Evolutionary conservation across 2,113 vertebrate genomes (phyloP).

Genomic region (Proteles cristata): DNA sequence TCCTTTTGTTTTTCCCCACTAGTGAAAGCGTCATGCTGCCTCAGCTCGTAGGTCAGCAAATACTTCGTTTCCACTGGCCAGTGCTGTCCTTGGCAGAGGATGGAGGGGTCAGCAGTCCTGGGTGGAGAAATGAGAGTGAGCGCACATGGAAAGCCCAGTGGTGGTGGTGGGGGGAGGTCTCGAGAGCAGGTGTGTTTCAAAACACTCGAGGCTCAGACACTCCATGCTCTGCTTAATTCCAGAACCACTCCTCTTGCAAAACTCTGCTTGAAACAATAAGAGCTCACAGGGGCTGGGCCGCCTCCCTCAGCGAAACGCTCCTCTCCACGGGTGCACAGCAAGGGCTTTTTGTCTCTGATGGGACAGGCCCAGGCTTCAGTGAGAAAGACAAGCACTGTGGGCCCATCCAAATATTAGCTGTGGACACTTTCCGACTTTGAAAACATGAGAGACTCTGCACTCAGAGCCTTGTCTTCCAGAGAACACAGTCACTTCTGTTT

Average conservation of each 20-base stretch:
- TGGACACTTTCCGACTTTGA: slow-evolving; percentile 66
- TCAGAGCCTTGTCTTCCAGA: slow-evolving; percentile 32
- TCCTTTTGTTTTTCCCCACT: not conserved
- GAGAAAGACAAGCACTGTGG: not conserved
- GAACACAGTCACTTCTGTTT: slow-evolving; percentile 50
- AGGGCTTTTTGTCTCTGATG: slow-evolving; percentile 18
- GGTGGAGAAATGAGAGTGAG: not conserved
- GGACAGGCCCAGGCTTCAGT: not conserved
- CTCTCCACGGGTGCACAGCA: slow-evolving; percentile 61
- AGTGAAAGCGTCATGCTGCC: not conserved
- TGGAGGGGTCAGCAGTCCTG: not conserved
- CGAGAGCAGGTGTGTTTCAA: not conserved
- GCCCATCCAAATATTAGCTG: slow-evolving; percentile 75
- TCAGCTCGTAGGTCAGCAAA: not conserved
- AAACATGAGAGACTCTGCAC: slow-evolving; percentile 13
- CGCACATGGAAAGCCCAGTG: rapidly evolving
- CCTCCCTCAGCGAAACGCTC: not conserved
- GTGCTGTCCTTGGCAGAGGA: not conserved
- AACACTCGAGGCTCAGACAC: not conserved
- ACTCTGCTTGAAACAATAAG: not conserved
- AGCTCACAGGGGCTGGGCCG: not conserved
- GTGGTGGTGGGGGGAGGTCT: not conserved
- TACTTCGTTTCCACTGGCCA: not conserved
- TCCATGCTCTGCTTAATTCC: not conserved
- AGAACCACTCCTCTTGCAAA: slow-evolving; percentile 54